phyloP scores from a whole-genome alignment of 64 coral and sea anemone genomes.

The Hydrozoanthus tunicans region DNA sequence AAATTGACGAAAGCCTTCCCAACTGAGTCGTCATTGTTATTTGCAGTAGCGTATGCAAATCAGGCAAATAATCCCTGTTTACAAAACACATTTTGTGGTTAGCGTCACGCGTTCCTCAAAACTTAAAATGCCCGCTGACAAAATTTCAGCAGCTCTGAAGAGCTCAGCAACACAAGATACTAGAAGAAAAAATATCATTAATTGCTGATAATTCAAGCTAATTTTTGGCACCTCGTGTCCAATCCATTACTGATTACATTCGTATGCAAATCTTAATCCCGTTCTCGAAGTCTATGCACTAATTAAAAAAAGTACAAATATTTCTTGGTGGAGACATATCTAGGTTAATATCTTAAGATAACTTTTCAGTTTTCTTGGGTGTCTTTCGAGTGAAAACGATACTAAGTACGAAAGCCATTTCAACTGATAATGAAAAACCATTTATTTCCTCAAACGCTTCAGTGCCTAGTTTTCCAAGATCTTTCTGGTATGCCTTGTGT shows the following conservation, averaged over 20 bases:
- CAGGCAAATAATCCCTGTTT: constrained; percentile 42
- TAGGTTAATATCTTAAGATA: constrained; percentile 25
- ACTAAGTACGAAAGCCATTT: too few relatives aligned
- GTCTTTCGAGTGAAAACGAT: background rate
- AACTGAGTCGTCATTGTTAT: background rate
- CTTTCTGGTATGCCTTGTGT: background rate
- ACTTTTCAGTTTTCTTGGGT: background rate
- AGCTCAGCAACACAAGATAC: too few relatives aligned
- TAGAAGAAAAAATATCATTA: background rate
- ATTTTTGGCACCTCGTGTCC: background rate
- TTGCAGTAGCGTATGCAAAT: constrained; percentile 22
- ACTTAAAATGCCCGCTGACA: background rate
- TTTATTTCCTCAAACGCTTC: background rate
- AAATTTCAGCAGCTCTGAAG: background rate
- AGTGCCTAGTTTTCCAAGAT: background rate
- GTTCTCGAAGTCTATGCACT: background rate
- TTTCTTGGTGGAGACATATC: constrained; percentile 26
- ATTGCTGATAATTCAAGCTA: background rate
- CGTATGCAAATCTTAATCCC: background rate
- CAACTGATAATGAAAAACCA: background rate
- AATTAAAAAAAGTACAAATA: background rate
- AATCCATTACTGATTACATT: background rate
- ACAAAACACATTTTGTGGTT: constrained; percentile 4
- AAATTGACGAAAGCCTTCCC: background rate
- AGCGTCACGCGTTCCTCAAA: background rate